Conservation (phyloP, 2,888 invertebrate species). For the Spialia ferax region DNA sequence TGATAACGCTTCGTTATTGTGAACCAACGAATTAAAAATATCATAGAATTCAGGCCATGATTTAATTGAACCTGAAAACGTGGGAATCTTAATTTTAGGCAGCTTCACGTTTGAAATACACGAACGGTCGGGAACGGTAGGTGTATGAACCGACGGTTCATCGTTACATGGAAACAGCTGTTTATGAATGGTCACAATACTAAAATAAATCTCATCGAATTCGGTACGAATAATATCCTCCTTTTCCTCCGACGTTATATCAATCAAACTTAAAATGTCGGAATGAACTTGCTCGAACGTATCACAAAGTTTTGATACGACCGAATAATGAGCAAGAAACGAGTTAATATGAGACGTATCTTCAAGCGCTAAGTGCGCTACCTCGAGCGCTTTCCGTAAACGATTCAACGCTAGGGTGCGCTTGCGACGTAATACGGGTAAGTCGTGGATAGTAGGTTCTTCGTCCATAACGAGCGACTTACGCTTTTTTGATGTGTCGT, state of each 20-base stretch:
- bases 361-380: slow-evolving; percentile 1
- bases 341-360: neutral
- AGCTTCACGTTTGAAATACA: neutral
- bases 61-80: slow-evolving; percentile 3
- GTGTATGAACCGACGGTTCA: neutral
- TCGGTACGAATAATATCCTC: neutral
- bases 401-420: slow-evolving; percentile 4
- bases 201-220: slow-evolving; percentile 3
- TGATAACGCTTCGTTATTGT: slow-evolving; percentile 1
- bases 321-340: slow-evolving; percentile 4
- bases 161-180: neutral
- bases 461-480: neutral
- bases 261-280: neutral
- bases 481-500: neutral
- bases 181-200: neutral
- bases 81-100: neutral
- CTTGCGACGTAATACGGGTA: slow-evolving; percentile 1
- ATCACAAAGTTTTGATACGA: neutral
- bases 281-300: slow-evolving; percentile 5
- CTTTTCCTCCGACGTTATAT: neutral
- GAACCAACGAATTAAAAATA: slow-evolving; percentile 2
- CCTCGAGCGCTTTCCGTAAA: neutral
- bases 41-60: slow-evolving; percentile 5
- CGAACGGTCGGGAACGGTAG: neutral
- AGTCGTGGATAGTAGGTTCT: neutral